These are phyloP conservation scores for Parthenolecanium corni DNA, from an alignment of 2,888 invertebrate genomes.

Conservation along the genomic window DNA sequence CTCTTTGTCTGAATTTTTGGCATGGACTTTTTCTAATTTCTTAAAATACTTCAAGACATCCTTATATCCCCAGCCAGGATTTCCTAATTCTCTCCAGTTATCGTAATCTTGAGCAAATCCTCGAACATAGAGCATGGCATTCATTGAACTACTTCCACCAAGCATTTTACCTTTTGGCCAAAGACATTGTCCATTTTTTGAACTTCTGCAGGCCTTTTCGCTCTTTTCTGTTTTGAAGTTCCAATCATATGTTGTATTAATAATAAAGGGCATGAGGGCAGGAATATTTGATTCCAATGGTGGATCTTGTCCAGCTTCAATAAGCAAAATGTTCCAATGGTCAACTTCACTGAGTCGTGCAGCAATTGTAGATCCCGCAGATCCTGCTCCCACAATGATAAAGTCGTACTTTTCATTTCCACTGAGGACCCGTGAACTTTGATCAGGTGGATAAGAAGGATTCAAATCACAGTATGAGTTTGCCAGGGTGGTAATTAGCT, in stretches of 20 bases:
- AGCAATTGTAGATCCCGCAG: slow-evolving; percentile 28
- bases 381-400: slow-evolving; percentile 29
- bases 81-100: slow-evolving; percentile 73
- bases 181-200: slow-evolving; percentile 71
- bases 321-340: slow-evolving; percentile 30
- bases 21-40: slow-evolving; percentile 55
- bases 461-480: neutral
- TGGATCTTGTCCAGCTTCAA: slow-evolving; percentile 30
- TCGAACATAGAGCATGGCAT: slow-evolving; percentile 82
- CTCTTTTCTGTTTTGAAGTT: slow-evolving; percentile 26
- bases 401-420: slow-evolving; percentile 12
- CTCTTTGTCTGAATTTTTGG: neutral
- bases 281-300: slow-evolving; percentile 23
- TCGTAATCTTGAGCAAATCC: slow-evolving; percentile 86
- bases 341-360: slow-evolving; percentile 28
- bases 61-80: slow-evolving; percentile 75
- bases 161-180: slow-evolving; percentile 87
- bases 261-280: slow-evolving; percentile 41
- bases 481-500: neutral
- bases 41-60: slow-evolving; percentile 74
- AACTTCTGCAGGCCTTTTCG: slow-evolving; percentile 62
- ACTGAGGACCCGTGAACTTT: neutral
- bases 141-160: slow-evolving; percentile 78
- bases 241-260: slow-evolving; percentile 52
- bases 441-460: neutral